A percentile compares a stretch with the other conserved stretches of the same genome.
phyloP scores from a whole-genome alignment of 2,888 invertebrate species.

The Dione vanillae region DNA sequence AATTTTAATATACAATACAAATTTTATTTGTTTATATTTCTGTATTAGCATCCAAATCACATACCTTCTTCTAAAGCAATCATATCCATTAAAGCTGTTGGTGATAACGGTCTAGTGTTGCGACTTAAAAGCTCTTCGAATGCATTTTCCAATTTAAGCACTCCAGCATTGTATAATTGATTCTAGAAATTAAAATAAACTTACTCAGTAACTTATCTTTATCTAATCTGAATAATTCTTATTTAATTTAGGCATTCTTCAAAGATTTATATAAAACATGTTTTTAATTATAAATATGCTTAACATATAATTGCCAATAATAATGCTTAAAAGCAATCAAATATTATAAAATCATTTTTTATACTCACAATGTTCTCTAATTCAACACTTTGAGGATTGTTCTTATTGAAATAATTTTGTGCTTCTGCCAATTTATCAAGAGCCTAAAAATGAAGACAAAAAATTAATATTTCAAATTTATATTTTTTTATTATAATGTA shows the following conservation, averaged over 20 bases:
- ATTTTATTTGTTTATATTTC: too few relatives aligned
- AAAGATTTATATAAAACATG: too few relatives aligned
- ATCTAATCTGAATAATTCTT: too few relatives aligned
- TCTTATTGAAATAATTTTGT: constrained; percentile 95
- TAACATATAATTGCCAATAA: neutral
- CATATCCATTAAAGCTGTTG: constrained; percentile 94
- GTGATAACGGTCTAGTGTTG: constrained; percentile 93
- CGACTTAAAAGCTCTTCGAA: constrained; percentile 94
- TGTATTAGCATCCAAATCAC: neutral
- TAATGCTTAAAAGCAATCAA: neutral
- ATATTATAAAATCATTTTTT: neutral
- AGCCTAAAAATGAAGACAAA: constrained; percentile 84
- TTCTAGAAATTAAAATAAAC: constrained; percentile 76
- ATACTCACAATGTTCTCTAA: constrained; percentile 94
- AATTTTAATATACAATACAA: too few relatives aligned
- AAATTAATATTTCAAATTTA: neutral
- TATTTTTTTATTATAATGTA: neutral
- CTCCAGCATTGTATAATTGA: constrained; percentile 91
- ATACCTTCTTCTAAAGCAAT: constrained; percentile 94
- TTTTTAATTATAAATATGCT: too few relatives aligned
- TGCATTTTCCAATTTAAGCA: constrained; percentile 93
- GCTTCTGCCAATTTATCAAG: constrained; percentile 94
- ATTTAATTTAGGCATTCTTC: too few relatives aligned
- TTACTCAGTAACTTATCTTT: too few relatives aligned
- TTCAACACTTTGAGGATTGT: constrained; percentile 97